These are phyloP conservation scores for Apteryx owenii DNA, from an alignment of 2,113 vertebrate species.

Conservation along the genomic window DNA sequence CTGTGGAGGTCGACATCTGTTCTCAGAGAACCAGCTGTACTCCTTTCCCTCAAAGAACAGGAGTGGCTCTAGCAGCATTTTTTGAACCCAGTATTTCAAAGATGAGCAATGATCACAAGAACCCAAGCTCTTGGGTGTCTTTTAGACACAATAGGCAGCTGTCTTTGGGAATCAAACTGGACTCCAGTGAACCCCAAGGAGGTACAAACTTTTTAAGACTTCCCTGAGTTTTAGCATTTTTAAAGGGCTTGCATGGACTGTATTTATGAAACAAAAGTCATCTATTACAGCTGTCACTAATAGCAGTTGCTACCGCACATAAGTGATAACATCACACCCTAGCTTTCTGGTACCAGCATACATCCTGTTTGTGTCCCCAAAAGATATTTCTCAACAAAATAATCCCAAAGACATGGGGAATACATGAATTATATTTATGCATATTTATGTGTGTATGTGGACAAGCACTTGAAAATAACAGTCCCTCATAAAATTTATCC, in stretches of 20 bases:
- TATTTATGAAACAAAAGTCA: neutral
- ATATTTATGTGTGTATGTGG: neutral
- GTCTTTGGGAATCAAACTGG: neutral
- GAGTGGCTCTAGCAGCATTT: neutral
- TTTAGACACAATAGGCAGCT: neutral
- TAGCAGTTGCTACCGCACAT: neutral
- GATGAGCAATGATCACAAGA: neutral
- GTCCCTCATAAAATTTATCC: neutral
- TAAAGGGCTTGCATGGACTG: neutral
- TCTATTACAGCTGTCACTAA: neutral
- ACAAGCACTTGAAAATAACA: neutral
- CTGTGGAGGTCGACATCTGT: no score
- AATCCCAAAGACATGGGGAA: neutral
- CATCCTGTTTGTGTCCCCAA: neutral
- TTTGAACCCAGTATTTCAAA: neutral
- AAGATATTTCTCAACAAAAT: neutral
- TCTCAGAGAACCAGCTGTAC: neutral
- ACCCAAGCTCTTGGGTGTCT: neutral
- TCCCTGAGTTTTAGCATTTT: neutral
- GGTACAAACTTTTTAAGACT: neutral
- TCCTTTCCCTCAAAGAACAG: neutral
- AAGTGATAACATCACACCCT: fast-evolving
- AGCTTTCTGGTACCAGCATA: neutral
- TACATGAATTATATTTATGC: neutral
- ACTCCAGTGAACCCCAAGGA: neutral